Evolutionary conservation across 2,888 invertebrate species (phyloP), one percentile per base, ranked within the genome.

Genomic region (Oegoconia quadripuncta): DNA sequence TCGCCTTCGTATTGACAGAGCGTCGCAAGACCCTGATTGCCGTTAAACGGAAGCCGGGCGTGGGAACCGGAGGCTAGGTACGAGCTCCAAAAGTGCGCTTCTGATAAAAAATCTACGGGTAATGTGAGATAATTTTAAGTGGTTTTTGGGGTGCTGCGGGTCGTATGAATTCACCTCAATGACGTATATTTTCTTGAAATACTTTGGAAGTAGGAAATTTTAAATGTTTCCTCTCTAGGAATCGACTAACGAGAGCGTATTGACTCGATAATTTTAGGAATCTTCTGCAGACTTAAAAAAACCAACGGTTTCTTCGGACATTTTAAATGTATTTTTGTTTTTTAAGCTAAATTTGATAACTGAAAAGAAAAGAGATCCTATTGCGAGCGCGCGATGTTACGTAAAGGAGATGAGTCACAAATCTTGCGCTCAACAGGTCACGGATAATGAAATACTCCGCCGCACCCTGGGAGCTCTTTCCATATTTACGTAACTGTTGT

Each of bases 1-100:
- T 84, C 81, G 81, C 74, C 77, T 77, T 71, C 72, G 74, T 86
- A 86, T 86, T 86, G 86, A 86, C 84, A 82, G 78, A 82, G 74
- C 83, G 75, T 76, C 81, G 84, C 76, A 74, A 66, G 74, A 72
- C 72, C 74, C 77, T 84, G 83, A 84, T 86, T 87, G 83, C 79
- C 77, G 76, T 62, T 78, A 73, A 82, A 72, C 79, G 79, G 76
- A 82, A 84, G 77, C 69, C 63, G 63, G 66, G 69, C 72, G 75
- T 74, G 71, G 63, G 75, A 74, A 75, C 71, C 72, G 65, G 71
- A 61, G 70, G 68, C 64, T 65, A 74, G 69, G 63, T 69, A 66
- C 69, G 64, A 68, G 69, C 59, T 64, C 55, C 58, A 67, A 62
- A 71, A 67, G 66, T 61, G 62, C 55, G 67, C 64, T 67, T 62